These are phyloP conservation scores for Drosophila anomelani DNA, from an alignment of 2,888 invertebrate species.

Conservation along the genomic window DNA sequence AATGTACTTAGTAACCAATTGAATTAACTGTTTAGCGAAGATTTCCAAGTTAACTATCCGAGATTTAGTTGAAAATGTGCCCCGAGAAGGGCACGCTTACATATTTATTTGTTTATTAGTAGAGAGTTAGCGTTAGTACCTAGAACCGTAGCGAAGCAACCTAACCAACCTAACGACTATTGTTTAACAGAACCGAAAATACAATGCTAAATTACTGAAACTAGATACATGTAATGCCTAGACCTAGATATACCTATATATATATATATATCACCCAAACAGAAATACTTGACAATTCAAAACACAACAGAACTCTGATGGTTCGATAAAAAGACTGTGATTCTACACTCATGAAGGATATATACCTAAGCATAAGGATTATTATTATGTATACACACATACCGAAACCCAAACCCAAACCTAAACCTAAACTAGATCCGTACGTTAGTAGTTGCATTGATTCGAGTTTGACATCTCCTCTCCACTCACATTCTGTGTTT, in stretches of 20 bases:
- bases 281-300: conserved; percentile 70
- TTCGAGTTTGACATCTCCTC: conserved; percentile 62
- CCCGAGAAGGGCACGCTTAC: conserved; percentile 42
- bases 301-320: conserved; percentile 62
- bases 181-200: conserved; percentile 59
- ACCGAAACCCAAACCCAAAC: conserved; percentile 12
- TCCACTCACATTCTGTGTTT: conserved; percentile 42
- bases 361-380: conserved; percentile 50
- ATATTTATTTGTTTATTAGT: conserved; percentile 74
- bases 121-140: conserved; percentile 33
- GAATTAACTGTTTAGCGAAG: conserved; percentile 42
- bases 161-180: conserved; percentile 54
- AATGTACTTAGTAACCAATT: conserved; percentile 48
- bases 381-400: conserved; percentile 41
- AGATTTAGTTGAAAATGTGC: conserved; percentile 53
- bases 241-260: conserved; percentile 36
- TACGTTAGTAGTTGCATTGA: conserved; percentile 59
- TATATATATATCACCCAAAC: conserved; percentile 33
- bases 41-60: conserved; percentile 19
- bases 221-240: conserved; percentile 41
- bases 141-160: conserved; percentile 51
- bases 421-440: conserved; percentile 18
- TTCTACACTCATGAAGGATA: conserved; percentile 79
- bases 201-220: conserved; percentile 38
- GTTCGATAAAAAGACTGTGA: conserved; percentile 78